Conservation (phyloP, 2,888 invertebrate species). For the Allygus modestus region DNA sequence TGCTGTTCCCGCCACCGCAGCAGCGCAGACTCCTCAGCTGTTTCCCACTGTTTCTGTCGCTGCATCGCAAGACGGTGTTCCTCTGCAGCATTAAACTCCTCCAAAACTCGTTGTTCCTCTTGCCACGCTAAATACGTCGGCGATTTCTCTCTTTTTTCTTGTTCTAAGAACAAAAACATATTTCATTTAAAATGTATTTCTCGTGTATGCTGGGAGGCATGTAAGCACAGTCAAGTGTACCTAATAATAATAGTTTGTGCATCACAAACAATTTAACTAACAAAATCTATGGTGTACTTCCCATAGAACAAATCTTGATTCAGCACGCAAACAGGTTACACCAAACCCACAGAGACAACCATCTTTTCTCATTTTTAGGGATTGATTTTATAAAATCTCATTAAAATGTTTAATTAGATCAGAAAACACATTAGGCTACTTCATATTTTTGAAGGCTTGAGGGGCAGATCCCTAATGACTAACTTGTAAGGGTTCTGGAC, state of each 20-base stretch:
- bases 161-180: slow-evolving; percentile 72
- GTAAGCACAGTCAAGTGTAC: not conserved
- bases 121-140: slow-evolving; percentile 78
- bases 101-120: slow-evolving; percentile 77
- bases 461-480: no score
- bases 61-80: slow-evolving; percentile 78
- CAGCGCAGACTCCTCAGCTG: slow-evolving; percentile 81
- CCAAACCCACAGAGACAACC: no score
- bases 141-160: slow-evolving; percentile 73
- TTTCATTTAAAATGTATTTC: not conserved
- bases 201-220: not conserved
- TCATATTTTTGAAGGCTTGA: no score
- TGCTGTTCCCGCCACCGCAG: slow-evolving; percentile 81
- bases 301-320: no score
- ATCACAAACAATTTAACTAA: not conserved
- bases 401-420: no score
- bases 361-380: no score
- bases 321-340: no score
- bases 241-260: not conserved
- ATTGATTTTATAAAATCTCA: no score
- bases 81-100: slow-evolving; percentile 77
- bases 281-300: no score
- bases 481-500: no score
- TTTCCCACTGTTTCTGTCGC: slow-evolving; percentile 82
- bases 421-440: no score